phyloP scores from a whole-genome alignment of 2,888 invertebrate species.

The Tipula helvola region DNA sequence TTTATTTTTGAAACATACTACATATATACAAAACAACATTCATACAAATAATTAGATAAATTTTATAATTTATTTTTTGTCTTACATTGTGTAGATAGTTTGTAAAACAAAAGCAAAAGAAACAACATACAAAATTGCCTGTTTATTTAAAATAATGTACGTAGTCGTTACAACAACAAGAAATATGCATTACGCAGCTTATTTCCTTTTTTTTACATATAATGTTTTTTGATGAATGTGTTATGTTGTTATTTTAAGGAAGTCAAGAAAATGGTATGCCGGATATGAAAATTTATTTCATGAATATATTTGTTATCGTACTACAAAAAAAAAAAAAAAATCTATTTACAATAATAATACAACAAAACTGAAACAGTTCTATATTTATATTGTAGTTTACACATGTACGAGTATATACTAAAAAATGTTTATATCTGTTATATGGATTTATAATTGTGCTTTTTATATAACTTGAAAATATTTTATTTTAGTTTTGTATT shows the following conservation, averaged over 20 bases:
- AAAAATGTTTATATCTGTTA: neutral
- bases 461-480: neutral
- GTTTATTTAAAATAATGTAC: neutral
- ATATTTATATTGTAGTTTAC: neutral
- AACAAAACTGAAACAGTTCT: neutral
- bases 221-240: neutral
- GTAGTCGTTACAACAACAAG: neutral
- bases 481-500: neutral
- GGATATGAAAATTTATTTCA: neutral
- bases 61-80: neutral
- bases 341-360: neutral
- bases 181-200: neutral
- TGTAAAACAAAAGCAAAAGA: neutral
- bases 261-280: conserved; percentile 4
- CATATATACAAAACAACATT: neutral
- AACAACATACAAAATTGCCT: neutral
- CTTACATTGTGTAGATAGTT: neutral
- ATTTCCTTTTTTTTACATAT: neutral
- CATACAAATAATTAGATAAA: neutral
- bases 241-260: neutral
- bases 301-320: neutral
- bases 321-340: no score
- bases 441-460: neutral
- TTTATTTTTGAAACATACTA: neutral
- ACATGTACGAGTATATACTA: neutral